Evolutionary conservation across 2,113 vertebrate species (phyloP), one percentile per base, ranked within the genome.

Genomic region (Odontophorus gujanensis): DNA sequence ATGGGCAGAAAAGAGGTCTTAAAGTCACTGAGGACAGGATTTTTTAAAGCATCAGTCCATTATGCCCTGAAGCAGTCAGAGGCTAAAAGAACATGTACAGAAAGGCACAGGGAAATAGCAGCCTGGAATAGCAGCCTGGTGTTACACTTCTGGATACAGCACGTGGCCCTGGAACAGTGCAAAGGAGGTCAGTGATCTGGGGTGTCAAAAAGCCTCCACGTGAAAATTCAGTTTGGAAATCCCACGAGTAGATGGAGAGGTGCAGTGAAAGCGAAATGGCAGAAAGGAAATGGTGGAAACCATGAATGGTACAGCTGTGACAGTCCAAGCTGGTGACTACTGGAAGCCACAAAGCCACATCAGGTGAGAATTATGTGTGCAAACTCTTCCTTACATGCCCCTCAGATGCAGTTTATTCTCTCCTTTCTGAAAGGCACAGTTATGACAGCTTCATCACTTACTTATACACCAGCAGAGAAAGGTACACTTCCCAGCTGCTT

Each of bases 1-100:
- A 74, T 61, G 80, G 57, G 77, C 63, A 83, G 79, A 55, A 88
- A 94, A 94, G 40, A 85, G 71, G 61, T 43, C 48, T 65, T 68
- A 76, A 85, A 94, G 47, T 83, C 4, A 0, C 22, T 57, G 82
- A 77, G 50, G 63, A 85, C 34, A 85, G 32, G 13, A 17, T 24
- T 83, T 67, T 81, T 65, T 69, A 81, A 78, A 92, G 87, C 22
- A 5, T 55, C 59, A 47, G 36, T 91, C 85, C 75, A 73, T 53
- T 53, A 34, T 82, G 87, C 75, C 87, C 75, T 91, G 79, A 22
- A 90, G 90, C 85, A 94, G 45, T 55, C 74, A 66, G n/a, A 89
- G 28, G 68, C 21, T 91, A 94, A 85, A 38, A 55, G 80, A 92
- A 71, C 53, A 55, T 82, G 61, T 59, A 42, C 89, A 8, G 45